Evolutionary conservation across 2,888 invertebrate genomes (phyloP), one percentile per base, ranked within the genome.

Genomic region (Phytoseiulus persimilis): DNA sequence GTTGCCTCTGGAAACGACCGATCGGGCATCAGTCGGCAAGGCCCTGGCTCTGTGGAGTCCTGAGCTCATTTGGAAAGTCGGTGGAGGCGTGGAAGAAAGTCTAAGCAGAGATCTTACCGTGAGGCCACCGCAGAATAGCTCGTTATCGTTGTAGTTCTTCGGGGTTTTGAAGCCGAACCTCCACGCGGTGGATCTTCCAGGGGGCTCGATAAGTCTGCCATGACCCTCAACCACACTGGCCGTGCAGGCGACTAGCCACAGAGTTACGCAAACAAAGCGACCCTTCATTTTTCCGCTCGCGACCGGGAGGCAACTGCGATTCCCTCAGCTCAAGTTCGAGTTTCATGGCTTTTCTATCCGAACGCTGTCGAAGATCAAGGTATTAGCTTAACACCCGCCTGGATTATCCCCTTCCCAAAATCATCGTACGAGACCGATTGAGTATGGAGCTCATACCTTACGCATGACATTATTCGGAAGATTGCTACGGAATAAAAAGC

Each of bases 111-210:
- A 39, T 14, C 65, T 91, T 89, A 91, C 91, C 11, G 89, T 83
- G 92, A 95, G 96, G 14, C 97, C 97, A 0, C 97, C 97, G 92
- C 97, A 97, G 93, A 95, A 97, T 6, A 95, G 94, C 92, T 97
- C 96, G 92, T 96, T 95, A 93, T 97, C 97, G 92, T 97, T 96
- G 93, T 96, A 97, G 93, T 97, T 96, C 92, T 95, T 95, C 0
- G 96, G 96, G 0, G 96, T 96, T 65, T 90, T 90, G 89, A 91
- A 91, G 31, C 91, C 91, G 32, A 90, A 90, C 6, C 91, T 90
- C 91, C 91, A 91, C 89, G 90, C 90, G 0, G 90, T 90, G 84
- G 91, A 90, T 83, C 91, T 65, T 9, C 90, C 90, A 9, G 91
- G 90, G 0, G 91, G 91, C 3, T 91, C 91, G 14, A 87, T 46